Conservation (phyloP, 2,888 invertebrate species). For the Hyles lineata region DNA sequence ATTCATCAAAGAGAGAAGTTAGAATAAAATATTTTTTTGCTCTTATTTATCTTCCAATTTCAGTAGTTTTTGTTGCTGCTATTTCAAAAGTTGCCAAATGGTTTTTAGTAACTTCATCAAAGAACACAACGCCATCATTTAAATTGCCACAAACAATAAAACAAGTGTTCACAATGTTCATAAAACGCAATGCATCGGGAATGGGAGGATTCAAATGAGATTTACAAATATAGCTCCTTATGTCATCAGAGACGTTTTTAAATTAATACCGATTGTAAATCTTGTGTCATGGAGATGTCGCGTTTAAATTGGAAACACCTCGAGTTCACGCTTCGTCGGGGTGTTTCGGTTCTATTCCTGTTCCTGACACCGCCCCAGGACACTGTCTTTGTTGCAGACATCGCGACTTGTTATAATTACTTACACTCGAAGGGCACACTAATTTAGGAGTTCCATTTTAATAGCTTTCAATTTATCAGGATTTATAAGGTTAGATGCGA, state of each 20-base stretch:
- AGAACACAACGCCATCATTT: neutral
- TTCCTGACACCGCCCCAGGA: constrained; percentile 66
- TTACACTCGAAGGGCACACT: constrained; percentile 49
- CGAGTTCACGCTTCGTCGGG: constrained; percentile 59
- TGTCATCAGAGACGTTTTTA: constrained; percentile 72
- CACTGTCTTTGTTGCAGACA: constrained; percentile 72
- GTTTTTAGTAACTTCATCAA: neutral
- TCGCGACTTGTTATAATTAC: constrained; percentile 74
- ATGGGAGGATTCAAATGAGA: constrained; percentile 51
- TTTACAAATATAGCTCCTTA: constrained; percentile 68
- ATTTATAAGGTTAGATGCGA: constrained; percentile 12
- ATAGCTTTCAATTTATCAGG: constrained; percentile 28
- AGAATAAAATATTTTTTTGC: too few species aligned
- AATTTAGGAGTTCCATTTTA: constrained; percentile 30
- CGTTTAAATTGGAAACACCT: constrained; percentile 78
- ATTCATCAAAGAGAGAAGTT: too few species aligned
- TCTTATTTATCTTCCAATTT: too few species aligned
- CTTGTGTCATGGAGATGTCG: constrained; percentile 65
- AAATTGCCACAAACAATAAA: constrained; percentile 17
- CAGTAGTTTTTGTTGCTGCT: too few species aligned
- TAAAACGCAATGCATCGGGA: constrained; percentile 34
- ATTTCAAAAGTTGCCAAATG: too few species aligned
- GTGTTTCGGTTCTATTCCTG: constrained; percentile 75
- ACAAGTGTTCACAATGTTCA: constrained; percentile 36
- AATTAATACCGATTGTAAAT: constrained; percentile 78